A percentile compares a stretch with the other conserved stretches of the same genome.
phyloP scores from a whole-genome alignment of 2,797 vertebrate genomes.

The Iguana delicatissima region DNA sequence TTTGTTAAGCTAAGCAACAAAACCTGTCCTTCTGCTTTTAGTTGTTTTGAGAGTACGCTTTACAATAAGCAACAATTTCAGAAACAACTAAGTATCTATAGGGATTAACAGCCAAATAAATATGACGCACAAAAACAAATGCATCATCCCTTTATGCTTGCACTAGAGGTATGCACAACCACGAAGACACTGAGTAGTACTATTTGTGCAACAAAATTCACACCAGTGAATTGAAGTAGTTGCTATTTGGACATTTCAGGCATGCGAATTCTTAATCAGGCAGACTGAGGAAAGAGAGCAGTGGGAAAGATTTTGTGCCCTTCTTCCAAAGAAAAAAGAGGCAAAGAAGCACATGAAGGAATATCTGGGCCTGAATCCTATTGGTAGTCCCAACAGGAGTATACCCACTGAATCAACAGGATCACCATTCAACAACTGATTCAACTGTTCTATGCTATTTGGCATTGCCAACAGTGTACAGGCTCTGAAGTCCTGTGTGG shows the following conservation, averaged over 20 bases:
- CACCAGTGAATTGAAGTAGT: not conserved
- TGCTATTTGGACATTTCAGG: not conserved
- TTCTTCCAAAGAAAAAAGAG: not conserved
- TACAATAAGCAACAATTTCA: constrained; percentile 9
- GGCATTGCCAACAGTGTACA: too few relatives aligned
- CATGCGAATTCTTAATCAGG: not conserved
- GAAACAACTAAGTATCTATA: not conserved
- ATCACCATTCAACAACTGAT: too few relatives aligned
- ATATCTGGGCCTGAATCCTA: not conserved
- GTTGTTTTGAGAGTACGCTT: not conserved
- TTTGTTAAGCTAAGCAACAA: not conserved
- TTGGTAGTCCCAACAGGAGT: too few relatives aligned
- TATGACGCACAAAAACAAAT: not conserved
- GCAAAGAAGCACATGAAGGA: not conserved
- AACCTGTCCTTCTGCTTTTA: not conserved
- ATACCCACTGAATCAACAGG: too few relatives aligned
- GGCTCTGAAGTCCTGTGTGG: not conserved
- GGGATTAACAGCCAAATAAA: not conserved
- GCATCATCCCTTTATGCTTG: not conserved
- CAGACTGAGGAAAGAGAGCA: not conserved
- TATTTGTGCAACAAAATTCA: constrained; percentile 9
- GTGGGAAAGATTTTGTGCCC: not conserved
- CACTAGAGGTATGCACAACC: too few relatives aligned
- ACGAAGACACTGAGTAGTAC: not conserved
- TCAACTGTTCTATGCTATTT: too few relatives aligned